Conservation (phyloP, 2,888 invertebrate genomes). For the Monochamus alternatus region DNA sequence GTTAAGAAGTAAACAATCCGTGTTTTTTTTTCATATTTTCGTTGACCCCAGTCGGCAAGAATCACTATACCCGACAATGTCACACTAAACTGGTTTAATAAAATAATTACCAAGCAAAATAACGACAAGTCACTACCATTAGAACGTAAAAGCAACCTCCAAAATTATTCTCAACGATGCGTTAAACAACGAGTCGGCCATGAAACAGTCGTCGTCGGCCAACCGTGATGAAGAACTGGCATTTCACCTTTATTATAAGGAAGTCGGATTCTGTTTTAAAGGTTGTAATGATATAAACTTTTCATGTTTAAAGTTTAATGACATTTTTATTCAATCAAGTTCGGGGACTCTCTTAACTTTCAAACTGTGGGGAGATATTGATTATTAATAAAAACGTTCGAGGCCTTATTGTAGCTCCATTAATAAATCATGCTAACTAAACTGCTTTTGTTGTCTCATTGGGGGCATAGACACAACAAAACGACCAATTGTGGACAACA, state of each 20-base stretch:
- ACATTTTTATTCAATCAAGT: slow-evolving; percentile 26
- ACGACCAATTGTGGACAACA: slow-evolving; percentile 8
- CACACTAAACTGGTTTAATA: slow-evolving; percentile 40
- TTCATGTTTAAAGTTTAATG: slow-evolving; percentile 34
- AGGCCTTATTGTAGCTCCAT: slow-evolving; percentile 6
- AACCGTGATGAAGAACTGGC: slow-evolving; percentile 20
- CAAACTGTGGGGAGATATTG: slow-evolving; percentile 17
- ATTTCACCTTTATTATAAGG: slow-evolving; percentile 38
- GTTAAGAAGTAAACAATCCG: slow-evolving; percentile 20
- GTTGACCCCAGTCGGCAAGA: slow-evolving; percentile 15
- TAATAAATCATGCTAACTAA: slow-evolving; percentile 29
- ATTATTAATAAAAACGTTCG: slow-evolving; percentile 18
- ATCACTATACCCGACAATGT: slow-evolving; percentile 18
- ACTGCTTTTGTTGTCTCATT: slow-evolving; percentile 12
- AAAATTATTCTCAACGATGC: slow-evolving; percentile 38
- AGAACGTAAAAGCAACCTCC: slow-evolving; percentile 38
- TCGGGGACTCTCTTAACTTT: slow-evolving; percentile 28
- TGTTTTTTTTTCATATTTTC: slow-evolving; percentile 10
- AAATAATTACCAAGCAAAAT: slow-evolving; percentile 31
- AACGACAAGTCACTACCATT: slow-evolving; percentile 27
- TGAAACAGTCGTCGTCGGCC: slow-evolving; percentile 23
- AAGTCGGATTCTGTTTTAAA: slow-evolving; percentile 34
- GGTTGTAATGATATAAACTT: slow-evolving; percentile 33
- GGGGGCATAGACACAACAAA: slow-evolving; percentile 24
- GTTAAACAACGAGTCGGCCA: slow-evolving; percentile 38